These are phyloP conservation scores for Trypoxylus dichotomus DNA, from an alignment of 1,140 invertebrate species.

Conservation along the genomic window DNA sequence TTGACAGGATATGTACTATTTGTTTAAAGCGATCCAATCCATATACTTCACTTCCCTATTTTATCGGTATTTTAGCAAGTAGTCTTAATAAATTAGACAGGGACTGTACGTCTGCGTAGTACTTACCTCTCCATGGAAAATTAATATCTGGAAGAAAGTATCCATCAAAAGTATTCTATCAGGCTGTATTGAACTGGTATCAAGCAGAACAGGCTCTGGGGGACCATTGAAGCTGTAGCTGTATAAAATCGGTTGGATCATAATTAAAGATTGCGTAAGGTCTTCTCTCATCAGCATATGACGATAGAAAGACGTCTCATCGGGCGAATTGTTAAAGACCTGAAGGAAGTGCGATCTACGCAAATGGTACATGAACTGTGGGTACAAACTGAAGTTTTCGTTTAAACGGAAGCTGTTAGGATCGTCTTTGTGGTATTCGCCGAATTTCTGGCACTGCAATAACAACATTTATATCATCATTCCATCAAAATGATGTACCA, in stretches of 20 bases:
- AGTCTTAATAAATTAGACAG: too few relatives aligned
- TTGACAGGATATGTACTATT: too few relatives aligned
- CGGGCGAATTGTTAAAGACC: constrained; percentile 99
- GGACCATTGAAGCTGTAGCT: constrained; percentile 98
- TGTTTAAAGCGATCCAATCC: too few relatives aligned
- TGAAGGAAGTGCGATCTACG: constrained; percentile 98
- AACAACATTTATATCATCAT: neutral
- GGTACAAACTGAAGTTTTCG: constrained; percentile 97
- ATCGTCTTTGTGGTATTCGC: constrained; percentile 97
- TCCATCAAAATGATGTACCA: neutral
- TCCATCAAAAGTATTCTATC: constrained; percentile 99
- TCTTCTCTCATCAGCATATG: constrained; percentile 98
- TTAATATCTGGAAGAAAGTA: constrained; percentile 99
- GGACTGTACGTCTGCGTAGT: too few relatives aligned
- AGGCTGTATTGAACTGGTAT: constrained; percentile 96
- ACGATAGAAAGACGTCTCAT: constrained; percentile 99
- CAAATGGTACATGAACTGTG: constrained; percentile 99
- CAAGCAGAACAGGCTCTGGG: constrained; percentile 94
- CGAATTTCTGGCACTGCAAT: constrained; percentile 95
- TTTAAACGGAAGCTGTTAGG: constrained; percentile 93
- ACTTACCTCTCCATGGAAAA: constrained; percentile 96
- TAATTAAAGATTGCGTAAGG: constrained; percentile 95
- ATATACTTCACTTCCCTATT: too few relatives aligned
- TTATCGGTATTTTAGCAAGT: too few relatives aligned
- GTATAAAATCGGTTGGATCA: constrained; percentile 99